phyloP scores from a whole-genome alignment of 2,113 vertebrate species.

The Tragelaphus scriptus region DNA sequence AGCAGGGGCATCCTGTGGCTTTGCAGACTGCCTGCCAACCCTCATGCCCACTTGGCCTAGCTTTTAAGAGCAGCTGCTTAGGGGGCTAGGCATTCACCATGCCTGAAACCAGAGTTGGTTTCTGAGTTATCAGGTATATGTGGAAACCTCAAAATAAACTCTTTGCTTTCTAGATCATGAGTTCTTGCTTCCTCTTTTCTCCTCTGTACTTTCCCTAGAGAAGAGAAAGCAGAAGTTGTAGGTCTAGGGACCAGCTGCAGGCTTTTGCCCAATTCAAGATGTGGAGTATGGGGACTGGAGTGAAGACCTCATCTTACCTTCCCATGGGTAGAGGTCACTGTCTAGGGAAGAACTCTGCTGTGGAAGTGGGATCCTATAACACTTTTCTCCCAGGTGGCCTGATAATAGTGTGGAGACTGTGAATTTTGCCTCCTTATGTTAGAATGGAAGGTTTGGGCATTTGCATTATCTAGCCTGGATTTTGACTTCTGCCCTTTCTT shows the following conservation, averaged over 20 bases:
- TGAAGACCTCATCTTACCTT: not conserved
- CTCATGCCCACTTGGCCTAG: not conserved
- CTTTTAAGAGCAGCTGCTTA: not conserved
- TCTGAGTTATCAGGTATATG: not conserved
- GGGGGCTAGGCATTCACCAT: not conserved
- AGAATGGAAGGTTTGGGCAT: not conserved
- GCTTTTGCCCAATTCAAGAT: not conserved
- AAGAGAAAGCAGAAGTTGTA: constrained; percentile 63
- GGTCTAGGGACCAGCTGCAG: not conserved
- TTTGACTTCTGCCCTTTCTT: not conserved
- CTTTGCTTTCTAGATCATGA: constrained; percentile 39
- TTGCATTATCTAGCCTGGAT: not conserved
- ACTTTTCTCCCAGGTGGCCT: not conserved
- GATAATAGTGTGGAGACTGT: not conserved
- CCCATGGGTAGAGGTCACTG: not conserved
- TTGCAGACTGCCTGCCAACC: not conserved
- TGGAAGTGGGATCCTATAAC: not conserved
- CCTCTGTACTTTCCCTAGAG: constrained; percentile 46
- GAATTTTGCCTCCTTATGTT: not conserved
- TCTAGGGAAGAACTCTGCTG: not conserved
- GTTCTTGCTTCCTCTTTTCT: constrained; percentile 53
- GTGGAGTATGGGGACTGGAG: not conserved
- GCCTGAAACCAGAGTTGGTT: not conserved
- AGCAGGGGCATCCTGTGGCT: not conserved
- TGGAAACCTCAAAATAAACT: constrained; percentile 34